These are phyloP conservation scores for Drosophila albomicans DNA, from an alignment of 1,140 invertebrate genomes.

Conservation along the genomic window DNA sequence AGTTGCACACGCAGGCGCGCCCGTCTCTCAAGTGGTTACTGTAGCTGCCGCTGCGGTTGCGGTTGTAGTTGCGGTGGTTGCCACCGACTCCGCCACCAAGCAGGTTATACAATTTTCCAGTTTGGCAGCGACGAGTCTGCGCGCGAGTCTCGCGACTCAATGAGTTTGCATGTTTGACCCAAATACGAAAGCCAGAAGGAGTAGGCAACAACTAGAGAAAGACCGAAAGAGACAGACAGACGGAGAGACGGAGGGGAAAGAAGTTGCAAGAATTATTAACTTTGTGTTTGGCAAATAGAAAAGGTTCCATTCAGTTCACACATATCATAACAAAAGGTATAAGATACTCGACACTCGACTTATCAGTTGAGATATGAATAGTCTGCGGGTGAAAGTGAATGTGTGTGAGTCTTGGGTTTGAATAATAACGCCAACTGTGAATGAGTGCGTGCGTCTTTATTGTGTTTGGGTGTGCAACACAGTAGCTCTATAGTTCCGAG, in stretches of 20 bases:
- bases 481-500: background rate
- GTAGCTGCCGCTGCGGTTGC: constrained; percentile 11
- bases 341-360: constrained; percentile 34
- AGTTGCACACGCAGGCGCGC: constrained; percentile 5
- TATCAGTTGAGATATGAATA: constrained; percentile 57
- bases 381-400: constrained; percentile 66
- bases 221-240: constrained; percentile 26
- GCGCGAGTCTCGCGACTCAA: constrained; percentile 48
- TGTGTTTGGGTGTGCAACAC: no score
- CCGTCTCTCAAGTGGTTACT: constrained; percentile 12
- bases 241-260: background rate
- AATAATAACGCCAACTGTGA: constrained; percentile 26
- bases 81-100: constrained; percentile 38
- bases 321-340: constrained; percentile 18
- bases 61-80: constrained; percentile 5
- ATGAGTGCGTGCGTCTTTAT: constrained; percentile 49
- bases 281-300: constrained; percentile 39
- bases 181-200: constrained; percentile 61
- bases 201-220: constrained; percentile 29
- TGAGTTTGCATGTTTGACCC: constrained; percentile 83
- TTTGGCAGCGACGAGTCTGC: constrained; percentile 50
- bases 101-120: constrained; percentile 80
- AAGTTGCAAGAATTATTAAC: constrained; percentile 47
- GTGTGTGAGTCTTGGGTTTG: constrained; percentile 31
- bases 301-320: constrained; percentile 5